These are phyloP conservation scores for Abramis brama DNA, from an alignment of 2,113 vertebrate genomes.

Conservation along the genomic window DNA sequence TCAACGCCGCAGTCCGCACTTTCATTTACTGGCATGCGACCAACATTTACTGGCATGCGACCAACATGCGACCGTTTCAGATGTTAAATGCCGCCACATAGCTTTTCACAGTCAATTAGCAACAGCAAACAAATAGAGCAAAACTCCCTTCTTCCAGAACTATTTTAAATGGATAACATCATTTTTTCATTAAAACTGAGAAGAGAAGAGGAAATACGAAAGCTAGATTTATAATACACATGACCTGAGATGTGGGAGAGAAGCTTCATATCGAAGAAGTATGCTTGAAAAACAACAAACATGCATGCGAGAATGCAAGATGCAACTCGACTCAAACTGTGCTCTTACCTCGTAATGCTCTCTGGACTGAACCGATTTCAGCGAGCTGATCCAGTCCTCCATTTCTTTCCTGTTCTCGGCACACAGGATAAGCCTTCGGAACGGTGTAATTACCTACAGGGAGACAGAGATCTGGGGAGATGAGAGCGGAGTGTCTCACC, in stretches of 20 bases:
- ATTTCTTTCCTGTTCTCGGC: slow-evolving; percentile 93
- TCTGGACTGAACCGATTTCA: slow-evolving; percentile 92
- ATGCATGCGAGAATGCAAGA: neutral
- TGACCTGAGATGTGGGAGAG: neutral
- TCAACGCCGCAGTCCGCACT: neutral
- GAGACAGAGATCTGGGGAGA: slow-evolving; percentile 39
- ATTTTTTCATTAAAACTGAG: neutral
- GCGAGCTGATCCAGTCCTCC: slow-evolving; percentile 92
- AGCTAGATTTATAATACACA: neutral
- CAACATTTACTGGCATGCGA: neutral
- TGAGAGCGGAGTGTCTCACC: slow-evolving; percentile 44
- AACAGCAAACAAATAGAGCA: neutral
- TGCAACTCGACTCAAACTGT: slow-evolving; percentile 7
- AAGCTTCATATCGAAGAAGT: neutral
- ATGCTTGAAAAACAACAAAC: neutral
- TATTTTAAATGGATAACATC: neutral
- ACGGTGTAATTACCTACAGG: slow-evolving; percentile 88
- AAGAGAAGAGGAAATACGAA: neutral
- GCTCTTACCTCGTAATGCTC: slow-evolving; percentile 94
- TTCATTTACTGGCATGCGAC: neutral
- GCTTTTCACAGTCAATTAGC: too few species aligned
- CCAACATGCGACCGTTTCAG: neutral
- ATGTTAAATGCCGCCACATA: neutral
- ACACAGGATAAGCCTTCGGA: slow-evolving; percentile 88
- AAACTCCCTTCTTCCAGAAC: neutral